Evolutionary conservation across 2,888 invertebrate genomes (phyloP).

Genomic region (Noctua comes): DNA sequence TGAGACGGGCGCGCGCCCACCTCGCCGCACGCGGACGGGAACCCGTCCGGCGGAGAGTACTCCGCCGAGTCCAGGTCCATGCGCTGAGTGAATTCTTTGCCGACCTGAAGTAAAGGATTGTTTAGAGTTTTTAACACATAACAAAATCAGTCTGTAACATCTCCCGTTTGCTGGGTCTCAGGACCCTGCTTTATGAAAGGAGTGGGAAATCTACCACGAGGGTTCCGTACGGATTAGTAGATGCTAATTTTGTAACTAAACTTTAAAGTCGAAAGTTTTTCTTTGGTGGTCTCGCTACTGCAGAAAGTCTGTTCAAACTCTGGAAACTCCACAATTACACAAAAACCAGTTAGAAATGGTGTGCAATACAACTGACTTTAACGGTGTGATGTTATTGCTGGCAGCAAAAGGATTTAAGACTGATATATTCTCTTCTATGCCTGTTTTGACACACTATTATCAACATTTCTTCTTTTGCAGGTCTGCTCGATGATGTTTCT

Average conservation of each 20-base stretch:
- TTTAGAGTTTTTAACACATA: neutral
- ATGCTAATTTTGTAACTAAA: neutral
- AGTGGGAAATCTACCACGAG: neutral
- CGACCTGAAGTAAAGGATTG: slow-evolving; percentile 89
- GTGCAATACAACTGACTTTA: neutral
- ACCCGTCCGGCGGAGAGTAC: slow-evolving; percentile 97
- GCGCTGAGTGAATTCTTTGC: slow-evolving; percentile 98
- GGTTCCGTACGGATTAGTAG: neutral
- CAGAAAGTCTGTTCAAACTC: neutral
- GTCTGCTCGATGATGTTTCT: neutral
- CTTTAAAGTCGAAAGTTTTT: neutral
- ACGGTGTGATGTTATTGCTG: neutral
- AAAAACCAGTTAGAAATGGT: neutral
- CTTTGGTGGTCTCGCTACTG: neutral
- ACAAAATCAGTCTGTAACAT: neutral
- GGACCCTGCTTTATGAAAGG: neutral
- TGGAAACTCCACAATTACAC: neutral
- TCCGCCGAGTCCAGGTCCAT: slow-evolving; percentile 97
- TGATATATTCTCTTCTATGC: neutral
- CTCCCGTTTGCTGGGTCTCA: too few relatives aligned
- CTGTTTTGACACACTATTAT: neutral
- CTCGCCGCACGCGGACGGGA: slow-evolving; percentile 96
- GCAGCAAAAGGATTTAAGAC: neutral
- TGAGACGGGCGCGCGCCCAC: slow-evolving; percentile 94
- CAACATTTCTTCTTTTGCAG: neutral